Conservation (phyloP, 2,888 invertebrate genomes). For the Cantharis rustica region DNA sequence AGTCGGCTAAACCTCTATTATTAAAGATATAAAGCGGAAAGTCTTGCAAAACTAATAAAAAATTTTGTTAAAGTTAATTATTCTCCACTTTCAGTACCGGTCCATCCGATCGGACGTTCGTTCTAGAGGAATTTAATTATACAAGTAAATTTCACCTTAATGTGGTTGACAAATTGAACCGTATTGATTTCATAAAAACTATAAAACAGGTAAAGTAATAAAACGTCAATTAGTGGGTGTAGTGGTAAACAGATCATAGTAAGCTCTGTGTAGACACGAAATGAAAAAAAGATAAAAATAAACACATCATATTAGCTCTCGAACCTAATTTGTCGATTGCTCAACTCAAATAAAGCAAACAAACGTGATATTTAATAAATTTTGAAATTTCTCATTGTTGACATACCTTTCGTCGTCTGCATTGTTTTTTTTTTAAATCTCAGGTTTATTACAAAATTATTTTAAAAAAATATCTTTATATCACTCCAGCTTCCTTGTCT, state of each 20-base stretch:
- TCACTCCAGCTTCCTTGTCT: background rate
- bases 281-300: slow-evolving; percentile 6
- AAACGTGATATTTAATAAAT: slow-evolving; percentile 18
- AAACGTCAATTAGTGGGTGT: background rate
- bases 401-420: background rate
- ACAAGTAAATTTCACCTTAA: background rate
- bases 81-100: too few species aligned
- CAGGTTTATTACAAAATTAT: background rate
- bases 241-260: background rate
- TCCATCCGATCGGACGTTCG: too few species aligned
- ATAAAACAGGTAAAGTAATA: background rate
- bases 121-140: too few species aligned
- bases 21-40: too few species aligned
- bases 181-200: background rate
- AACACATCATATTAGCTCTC: slow-evolving; percentile 6
- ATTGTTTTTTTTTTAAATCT: background rate
- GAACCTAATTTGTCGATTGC: slow-evolving; percentile 12
- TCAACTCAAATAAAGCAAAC: slow-evolving; percentile 6
- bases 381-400: background rate
- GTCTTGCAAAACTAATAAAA: too few species aligned
- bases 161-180: background rate
- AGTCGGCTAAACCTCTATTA: too few species aligned
- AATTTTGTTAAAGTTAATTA: too few species aligned
- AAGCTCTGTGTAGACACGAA: background rate
- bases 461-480: too few species aligned